Conservation (phyloP, 2,797 vertebrate genomes). For the Acrossocheilus wenchowensis region DNA sequence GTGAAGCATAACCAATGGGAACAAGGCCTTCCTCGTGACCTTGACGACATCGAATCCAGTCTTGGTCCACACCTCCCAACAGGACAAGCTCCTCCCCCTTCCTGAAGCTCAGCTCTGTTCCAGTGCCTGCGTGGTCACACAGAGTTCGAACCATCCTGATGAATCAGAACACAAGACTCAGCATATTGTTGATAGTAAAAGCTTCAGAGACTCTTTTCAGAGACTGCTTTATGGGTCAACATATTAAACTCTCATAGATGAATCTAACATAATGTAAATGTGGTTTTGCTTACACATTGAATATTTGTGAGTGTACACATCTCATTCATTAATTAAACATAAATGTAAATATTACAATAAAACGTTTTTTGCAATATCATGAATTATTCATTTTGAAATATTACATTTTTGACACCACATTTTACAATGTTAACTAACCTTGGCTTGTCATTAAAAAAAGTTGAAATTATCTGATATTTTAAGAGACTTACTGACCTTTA, state of each 20-base stretch:
- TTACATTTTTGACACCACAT: neutral
- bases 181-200: neutral
- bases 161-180: constrained; percentile 23
- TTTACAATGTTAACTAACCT: neutral
- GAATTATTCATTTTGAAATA: neutral
- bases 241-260: neutral
- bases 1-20: constrained; percentile 93
- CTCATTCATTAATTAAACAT: neutral
- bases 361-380: neutral
- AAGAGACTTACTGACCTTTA: neutral
- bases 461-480: neutral
- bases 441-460: neutral
- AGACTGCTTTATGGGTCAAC: neutral
- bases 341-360: neutral
- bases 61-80: constrained; percentile 86
- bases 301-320: neutral
- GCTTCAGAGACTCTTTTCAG: neutral
- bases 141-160: constrained; percentile 88
- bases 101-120: constrained; percentile 85
- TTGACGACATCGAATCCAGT: constrained; percentile 92
- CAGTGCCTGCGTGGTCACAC: constrained; percentile 84
- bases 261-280: neutral
- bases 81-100: constrained; percentile 90
- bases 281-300: neutral
- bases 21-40: constrained; percentile 88